Evolutionary conservation across 2,888 invertebrate genomes (phyloP).

Genomic region (Agrotis clavis): DNA sequence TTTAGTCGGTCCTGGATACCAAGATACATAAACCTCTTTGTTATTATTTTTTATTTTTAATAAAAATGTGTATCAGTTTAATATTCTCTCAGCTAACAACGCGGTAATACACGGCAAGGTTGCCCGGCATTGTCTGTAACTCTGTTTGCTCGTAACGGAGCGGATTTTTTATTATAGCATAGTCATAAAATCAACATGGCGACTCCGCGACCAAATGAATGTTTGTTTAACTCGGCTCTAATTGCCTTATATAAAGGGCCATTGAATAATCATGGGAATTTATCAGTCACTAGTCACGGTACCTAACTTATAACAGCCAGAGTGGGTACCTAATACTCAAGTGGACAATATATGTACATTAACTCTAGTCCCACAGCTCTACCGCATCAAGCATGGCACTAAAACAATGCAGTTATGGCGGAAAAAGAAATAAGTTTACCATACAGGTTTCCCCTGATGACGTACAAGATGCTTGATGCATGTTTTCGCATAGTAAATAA

Average conservation of each 20-base stretch:
- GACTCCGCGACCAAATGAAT: constrained; percentile 1
- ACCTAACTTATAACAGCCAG: constrained; percentile 11
- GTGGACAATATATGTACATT: background rate
- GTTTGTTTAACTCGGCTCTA: constrained; percentile 14
- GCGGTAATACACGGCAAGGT: constrained; percentile 21
- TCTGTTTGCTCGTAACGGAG: constrained; percentile 9
- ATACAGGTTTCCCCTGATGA: background rate
- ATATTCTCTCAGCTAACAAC: constrained; percentile 2
- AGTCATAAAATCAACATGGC: constrained; percentile 22
- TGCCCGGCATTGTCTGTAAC: constrained; percentile 2
- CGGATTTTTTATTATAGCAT: constrained; percentile 7
- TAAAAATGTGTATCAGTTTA: constrained; percentile 1
- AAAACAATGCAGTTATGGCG: background rate
- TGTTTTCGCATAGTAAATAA: background rate
- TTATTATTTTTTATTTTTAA: background rate
- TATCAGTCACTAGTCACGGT: constrained; percentile 9
- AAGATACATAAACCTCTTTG: background rate
- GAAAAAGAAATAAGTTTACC: background rate
- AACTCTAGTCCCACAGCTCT: background rate
- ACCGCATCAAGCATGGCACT: background rate
- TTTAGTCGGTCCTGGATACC: too few species aligned
- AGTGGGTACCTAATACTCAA: background rate
- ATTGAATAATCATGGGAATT: constrained; percentile 12
- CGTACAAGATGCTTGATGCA: background rate
- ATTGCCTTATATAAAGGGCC: constrained; percentile 4